Base-by-base conservation (phyloP, 2,888 invertebrate species). In the Agonopterix alstromeriana region DNA sequence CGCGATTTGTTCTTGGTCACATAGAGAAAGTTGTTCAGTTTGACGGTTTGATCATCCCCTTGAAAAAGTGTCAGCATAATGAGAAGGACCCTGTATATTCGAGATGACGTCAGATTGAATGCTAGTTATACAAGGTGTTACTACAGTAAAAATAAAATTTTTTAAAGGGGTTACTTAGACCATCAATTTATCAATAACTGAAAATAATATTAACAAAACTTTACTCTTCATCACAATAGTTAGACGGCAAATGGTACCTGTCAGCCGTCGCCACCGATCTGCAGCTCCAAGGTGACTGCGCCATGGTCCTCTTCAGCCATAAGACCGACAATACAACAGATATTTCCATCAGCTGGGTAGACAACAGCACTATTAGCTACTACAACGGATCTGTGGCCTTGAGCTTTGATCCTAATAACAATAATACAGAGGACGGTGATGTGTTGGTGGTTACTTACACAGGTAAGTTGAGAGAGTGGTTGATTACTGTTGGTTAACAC, bases 181-280 rank as follows among this genome's bases (percentile, higher is more conserved):
- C n/a, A n/a, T n/a, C n/a, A n/a, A n/a, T 14, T 42, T 42, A 2
- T 9, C 9, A 42, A 12, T 42, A 42, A 12, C 42, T 8, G 42
- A 8, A 42, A 27, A 5, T 27, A 45, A 36, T 14, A 27, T 27
- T 27, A 45, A 36, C 14, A 14, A 27, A 17, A 2, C 10, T 17
- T 12, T 45, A 8, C 45, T 17, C 10, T n/a, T n/a, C 10, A 14
- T 8, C 7, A 10, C 40, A 8, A 3, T 60, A 86, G 86, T 65
- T 87, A 10, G 86, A 86, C 46, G 86, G 86, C 0, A 73, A 73
- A 49, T 87, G 87, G 87, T 85, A 83, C 52, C 55, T 87, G 35
- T 65, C 78, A 43, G 82, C 80, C 0, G 69, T 79, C 0, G 81
- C 86, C 0, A 73, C 82, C 0, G 81, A 84, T 46, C 63, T 82